Base-by-base conservation (phyloP, 2,888 invertebrate species). In the Cosmia pyralina region DNA sequence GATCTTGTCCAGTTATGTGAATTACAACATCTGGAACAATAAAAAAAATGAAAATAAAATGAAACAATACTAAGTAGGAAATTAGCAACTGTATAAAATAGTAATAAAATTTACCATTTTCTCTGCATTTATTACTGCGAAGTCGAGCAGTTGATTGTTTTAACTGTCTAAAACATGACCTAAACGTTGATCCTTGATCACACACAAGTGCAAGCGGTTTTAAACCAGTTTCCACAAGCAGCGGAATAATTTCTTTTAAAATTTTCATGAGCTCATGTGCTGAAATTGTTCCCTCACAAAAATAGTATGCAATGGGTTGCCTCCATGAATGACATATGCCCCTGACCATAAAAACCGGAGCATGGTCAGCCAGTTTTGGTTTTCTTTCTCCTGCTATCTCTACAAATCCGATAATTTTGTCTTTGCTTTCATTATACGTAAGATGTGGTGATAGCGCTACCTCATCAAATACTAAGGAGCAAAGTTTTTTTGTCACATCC, bases 31-130 rank as follows among this genome's bases (percentile, higher is more conserved):
- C 48, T 63, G 38, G 3, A 38, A 19, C 58, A 58, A 58, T 13
- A n/a, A 58, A 34, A 28, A 15, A 48, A 6, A 17, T 48, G 28
- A 70, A 75, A 62, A 76, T 38, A 59, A 59, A 48, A 41, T 59
- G 22, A 55, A 55, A n/a, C 38, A 59, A 38, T 38, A n/a, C n/a
- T 38, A 13, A 13, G 28, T 28, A 19, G 19, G 34, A 11, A 28
- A 19, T n/a, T n/a, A 19, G 58, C 2, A 46, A 19, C 10, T 34
- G 11, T 46, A 28, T 46, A 19, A 48, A 48, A 34, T 63, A 48
- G 11, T 48, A 3, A 48, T 19, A 48, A 38, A 38, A n/a, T 41
- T 41, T 17, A 63, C 34, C 63, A 48, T 63, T 63, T 63, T 48
- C 34, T 63, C 63, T 63, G 63, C 34, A n/a, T 63, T 63, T 28